Percentiles rank a stretch among this genome's conserved stretches.
Conservation (phyloP, 2,797 vertebrate genomes). For the Oreonectes daqikongensis region DNA sequence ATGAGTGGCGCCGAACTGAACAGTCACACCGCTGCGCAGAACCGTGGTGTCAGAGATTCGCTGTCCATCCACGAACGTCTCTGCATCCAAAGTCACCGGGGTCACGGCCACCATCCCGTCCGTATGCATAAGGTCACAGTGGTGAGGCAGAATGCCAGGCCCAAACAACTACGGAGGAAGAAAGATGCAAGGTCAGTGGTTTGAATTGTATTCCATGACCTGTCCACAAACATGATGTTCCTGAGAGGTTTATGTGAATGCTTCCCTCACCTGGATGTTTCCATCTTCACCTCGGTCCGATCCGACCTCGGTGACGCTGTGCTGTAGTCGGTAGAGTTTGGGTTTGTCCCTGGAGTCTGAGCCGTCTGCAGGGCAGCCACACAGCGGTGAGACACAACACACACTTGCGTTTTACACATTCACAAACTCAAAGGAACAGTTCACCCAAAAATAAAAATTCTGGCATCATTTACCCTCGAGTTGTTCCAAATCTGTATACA, state of each 20-base stretch:
- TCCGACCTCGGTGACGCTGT: slow-evolving; percentile 95
- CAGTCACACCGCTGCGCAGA: slow-evolving; percentile 90
- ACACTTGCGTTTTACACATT: slow-evolving; percentile 17
- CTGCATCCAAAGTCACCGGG: slow-evolving; percentile 86
- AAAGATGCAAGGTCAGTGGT: background rate
- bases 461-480: too few relatives aligned
- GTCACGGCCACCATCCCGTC: slow-evolving; percentile 95
- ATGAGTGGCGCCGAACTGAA: slow-evolving; percentile 91
- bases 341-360: slow-evolving; percentile 98
- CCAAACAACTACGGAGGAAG: slow-evolving; percentile 82
- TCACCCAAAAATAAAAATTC: too few relatives aligned
- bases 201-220: too few relatives aligned
- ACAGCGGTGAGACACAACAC: slow-evolving; percentile 38
- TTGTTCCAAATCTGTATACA: too few relatives aligned
- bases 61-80: slow-evolving; percentile 93
- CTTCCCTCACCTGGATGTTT: slow-evolving; percentile 87
- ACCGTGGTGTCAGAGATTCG: slow-evolving; percentile 89
- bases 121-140: slow-evolving; percentile 95
- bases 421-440: too few relatives aligned
- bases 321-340: slow-evolving; percentile 96
- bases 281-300: slow-evolving; percentile 90
- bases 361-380: slow-evolving; percentile 79
- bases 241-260: background rate
- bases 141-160: slow-evolving; percentile 92
- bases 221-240: background rate